These are phyloP conservation scores for Synergus umbraculus DNA, from an alignment of 2,888 invertebrate species.

Conservation along the genomic window DNA sequence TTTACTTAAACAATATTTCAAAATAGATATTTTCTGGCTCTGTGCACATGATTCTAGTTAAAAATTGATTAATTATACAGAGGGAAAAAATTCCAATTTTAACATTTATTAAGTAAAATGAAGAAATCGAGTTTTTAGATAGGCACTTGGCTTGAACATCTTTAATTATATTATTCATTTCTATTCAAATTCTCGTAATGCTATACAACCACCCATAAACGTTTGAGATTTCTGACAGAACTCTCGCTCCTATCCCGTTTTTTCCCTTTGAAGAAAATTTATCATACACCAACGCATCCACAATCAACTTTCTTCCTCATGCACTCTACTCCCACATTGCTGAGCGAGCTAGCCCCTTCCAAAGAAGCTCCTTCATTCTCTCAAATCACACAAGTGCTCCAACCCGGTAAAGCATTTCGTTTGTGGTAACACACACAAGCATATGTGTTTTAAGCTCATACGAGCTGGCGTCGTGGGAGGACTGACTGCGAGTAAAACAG, in stretches of 20 bases:
- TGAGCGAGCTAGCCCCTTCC: background rate
- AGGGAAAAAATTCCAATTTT: too few species aligned
- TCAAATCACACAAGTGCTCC: background rate
- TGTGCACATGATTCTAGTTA: too few species aligned
- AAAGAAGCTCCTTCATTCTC: background rate
- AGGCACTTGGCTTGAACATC: too few species aligned
- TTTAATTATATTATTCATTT: too few species aligned
- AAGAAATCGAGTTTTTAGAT: too few species aligned
- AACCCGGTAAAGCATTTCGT: background rate
- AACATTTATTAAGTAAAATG: too few species aligned
- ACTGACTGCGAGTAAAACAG: background rate
- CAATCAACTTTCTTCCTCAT: slow-evolving; percentile 34
- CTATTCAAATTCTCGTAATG: too few species aligned
- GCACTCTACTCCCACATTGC: slow-evolving; percentile 32
- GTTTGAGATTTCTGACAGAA: background rate
- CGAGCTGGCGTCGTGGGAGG: background rate
- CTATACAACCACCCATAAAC: background rate
- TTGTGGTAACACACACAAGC: background rate
- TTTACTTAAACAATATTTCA: too few species aligned
- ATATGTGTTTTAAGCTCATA: slow-evolving; percentile 15
- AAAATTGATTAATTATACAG: too few species aligned
- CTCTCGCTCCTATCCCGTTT: background rate
- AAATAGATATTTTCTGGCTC: too few species aligned
- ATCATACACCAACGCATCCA: slow-evolving; percentile 4
- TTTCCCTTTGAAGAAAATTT: slow-evolving; percentile 1